Evolutionary conservation across 1,140 invertebrate genomes (phyloP), one percentile per base, ranked within the genome.

Genomic region (Eciton burchellii): DNA sequence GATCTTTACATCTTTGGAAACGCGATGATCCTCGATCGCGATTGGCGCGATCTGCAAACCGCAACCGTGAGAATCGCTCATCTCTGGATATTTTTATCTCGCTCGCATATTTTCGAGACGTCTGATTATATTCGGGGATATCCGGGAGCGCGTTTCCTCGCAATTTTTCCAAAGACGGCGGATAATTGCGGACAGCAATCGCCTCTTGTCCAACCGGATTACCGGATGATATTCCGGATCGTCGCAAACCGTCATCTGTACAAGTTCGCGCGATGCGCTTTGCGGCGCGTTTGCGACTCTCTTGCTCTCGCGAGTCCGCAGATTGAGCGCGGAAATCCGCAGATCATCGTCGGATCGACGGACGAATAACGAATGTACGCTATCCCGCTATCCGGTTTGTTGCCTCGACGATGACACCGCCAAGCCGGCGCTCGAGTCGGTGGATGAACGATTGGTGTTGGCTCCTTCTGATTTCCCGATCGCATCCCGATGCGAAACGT

Each of bases 371-470:
- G 6, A 35, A 6, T 35, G 54, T 60, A 21, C 3, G 21, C 54
- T 29, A 73, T 5, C 52, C 71, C 19, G 21, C 41, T 49, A 60
- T 54, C 54, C 24, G 54, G 41, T 60, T 35, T 35, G 60, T 60
- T n/a, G 35, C 41, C 56, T 35, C 21, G n/a, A 26, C 60, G 73
- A 66, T 77, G 73, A 77, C 73, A 63, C 63, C 62, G 14, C 29
- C 14, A n/a, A 49, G 6, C 60, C 12, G 9, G 59, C n/a, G n/a
- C 16, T 65, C n/a, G 43, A 62, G 41, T n/a, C n/a, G n/a, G 60
- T 52, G 79, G 16, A 52, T 86, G 85, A 85, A 85, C 83, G 85
- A 87, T 84, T n/a, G n/a, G 84, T 87, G 59, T 79, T 63, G n/a
- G n/a, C 77, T 59, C 26, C 65, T 86, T 68, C 65, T 86, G 81